phyloP scores from a whole-genome alignment of 2,113 vertebrate genomes.

The Onychorhynchus coronatus region DNA sequence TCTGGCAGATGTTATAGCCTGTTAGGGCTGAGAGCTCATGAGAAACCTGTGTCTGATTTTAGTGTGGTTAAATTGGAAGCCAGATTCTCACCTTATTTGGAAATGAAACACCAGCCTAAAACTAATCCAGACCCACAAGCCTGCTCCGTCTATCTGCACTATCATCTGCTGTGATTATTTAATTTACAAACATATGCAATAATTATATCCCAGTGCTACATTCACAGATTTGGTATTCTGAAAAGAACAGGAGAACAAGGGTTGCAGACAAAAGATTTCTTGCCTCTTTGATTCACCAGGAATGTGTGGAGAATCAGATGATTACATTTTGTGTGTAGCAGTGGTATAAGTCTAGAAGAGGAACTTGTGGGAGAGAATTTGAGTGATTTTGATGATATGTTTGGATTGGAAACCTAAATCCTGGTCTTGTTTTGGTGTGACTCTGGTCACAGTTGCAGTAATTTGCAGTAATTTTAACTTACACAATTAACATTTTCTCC shows the following conservation, averaged over 20 bases:
- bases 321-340: not conserved
- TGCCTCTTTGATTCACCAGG: not conserved
- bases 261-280: not conserved
- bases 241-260: not conserved
- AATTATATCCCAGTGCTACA: not conserved
- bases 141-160: not conserved
- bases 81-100: constrained; percentile 21
- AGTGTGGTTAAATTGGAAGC: not conserved
- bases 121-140: not conserved
- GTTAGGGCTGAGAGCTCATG: not conserved
- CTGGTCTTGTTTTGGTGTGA: not conserved
- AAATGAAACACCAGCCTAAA: constrained; percentile 5
- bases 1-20: not conserved
- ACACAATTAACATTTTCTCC: not conserved
- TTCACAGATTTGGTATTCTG: not conserved
- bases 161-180: not conserved
- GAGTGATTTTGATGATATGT: not conserved
- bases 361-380: not conserved
- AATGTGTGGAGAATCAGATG: not conserved
- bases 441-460: not conserved
- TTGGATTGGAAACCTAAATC: not conserved
- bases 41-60: constrained; percentile 10
- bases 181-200: constrained; percentile 14
- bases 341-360: not conserved
- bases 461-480: not conserved